Evolutionary conservation across 2,797 vertebrate genomes (phyloP).

Genomic region (Emys orbicularis): DNA sequence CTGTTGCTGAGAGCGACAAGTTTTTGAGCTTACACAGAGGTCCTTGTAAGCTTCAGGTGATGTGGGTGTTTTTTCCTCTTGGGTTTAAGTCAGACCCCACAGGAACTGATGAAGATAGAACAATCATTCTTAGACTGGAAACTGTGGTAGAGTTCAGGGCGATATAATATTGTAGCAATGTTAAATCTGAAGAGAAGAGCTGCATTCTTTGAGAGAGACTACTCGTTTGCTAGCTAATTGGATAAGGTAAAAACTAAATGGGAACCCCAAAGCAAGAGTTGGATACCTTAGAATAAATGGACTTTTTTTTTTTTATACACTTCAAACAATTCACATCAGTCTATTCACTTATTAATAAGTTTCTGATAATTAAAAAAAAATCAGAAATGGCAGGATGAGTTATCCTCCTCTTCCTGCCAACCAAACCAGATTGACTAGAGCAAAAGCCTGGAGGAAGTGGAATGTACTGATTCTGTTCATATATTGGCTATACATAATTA

Average conservation of each 20-base stretch:
- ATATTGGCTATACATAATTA: not conserved
- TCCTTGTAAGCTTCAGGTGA: not conserved
- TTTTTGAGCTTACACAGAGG: not conserved
- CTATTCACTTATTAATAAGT: not conserved
- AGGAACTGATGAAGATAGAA: not conserved
- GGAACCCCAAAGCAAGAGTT: not conserved
- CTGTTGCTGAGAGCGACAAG: not conserved
- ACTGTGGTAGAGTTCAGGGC: not conserved
- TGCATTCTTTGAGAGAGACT: not conserved
- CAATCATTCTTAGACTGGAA: not conserved
- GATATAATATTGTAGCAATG: not conserved
- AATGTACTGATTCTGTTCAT: not conserved
- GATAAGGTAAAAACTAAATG: not conserved
- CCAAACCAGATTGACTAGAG: not conserved
- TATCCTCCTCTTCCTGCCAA: not conserved
- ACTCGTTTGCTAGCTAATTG: not conserved
- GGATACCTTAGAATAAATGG: not conserved
- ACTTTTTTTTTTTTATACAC: not conserved
- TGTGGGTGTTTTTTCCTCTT: not conserved
- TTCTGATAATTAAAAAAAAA: not conserved
- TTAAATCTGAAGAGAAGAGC: not conserved
- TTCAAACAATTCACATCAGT: not conserved
- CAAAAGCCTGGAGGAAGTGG: not conserved
- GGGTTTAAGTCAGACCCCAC: not conserved
- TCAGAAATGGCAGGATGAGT: not conserved